These are phyloP conservation scores for Drosophila rhopaloa DNA, from an alignment of 1,140 invertebrate species.

Conservation along the genomic window DNA sequence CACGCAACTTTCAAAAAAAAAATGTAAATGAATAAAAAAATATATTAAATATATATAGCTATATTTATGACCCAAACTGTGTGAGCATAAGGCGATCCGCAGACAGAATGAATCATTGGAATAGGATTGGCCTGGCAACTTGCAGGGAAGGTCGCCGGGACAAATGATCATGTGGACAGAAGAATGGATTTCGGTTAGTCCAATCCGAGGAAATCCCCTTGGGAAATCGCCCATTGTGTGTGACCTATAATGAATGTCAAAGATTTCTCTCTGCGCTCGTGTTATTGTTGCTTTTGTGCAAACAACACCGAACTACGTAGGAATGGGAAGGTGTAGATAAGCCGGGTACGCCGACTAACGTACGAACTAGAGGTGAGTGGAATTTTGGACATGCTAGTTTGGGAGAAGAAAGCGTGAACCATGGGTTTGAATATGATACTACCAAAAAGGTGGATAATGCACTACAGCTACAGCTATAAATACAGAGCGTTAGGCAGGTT, in stretches of 20 bases:
- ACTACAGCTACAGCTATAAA: neutral
- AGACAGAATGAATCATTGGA: conserved; percentile 12
- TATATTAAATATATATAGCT: neutral
- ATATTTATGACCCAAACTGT: conserved; percentile 3
- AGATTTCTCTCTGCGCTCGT: conserved; percentile 21
- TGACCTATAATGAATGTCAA: conserved; percentile 57
- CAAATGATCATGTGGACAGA: neutral
- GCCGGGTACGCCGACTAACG: conserved; percentile 38
- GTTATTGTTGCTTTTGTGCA: neutral
- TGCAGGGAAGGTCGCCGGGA: conserved; percentile 3
- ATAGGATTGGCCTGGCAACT: neutral
- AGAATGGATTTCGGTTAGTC: neutral
- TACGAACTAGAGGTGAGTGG: conserved; percentile 29
- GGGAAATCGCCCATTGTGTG: conserved; percentile 17
- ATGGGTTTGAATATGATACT: no score
- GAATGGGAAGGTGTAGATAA: conserved; percentile 31
- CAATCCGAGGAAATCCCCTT: conserved; percentile 32
- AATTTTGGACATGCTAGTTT: neutral
- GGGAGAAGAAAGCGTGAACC: neutral
- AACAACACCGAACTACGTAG: conserved; percentile 18
- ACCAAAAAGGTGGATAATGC: neutral
- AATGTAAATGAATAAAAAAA: neutral
- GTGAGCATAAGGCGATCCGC: neutral
- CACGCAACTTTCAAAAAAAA: conserved; percentile 17
- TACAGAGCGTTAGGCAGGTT: no score